These are phyloP conservation scores for Tapera naevia DNA, from an alignment of 2,797 vertebrate species.

Conservation along the genomic window DNA sequence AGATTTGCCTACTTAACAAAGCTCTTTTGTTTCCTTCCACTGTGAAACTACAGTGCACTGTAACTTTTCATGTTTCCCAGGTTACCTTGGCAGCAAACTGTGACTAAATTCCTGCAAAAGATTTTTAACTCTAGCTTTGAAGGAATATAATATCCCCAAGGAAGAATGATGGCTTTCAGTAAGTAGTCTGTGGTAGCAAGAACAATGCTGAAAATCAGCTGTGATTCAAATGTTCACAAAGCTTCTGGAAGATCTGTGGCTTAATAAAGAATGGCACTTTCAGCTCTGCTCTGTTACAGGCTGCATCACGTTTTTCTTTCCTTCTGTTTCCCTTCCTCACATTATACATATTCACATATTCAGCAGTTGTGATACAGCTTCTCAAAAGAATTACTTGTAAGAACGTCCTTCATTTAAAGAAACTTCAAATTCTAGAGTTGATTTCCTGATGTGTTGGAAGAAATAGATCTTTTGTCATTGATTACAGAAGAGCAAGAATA, in stretches of 20 bases:
- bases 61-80: slow-evolving; percentile 22
- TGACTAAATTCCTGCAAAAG: not conserved
- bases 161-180: not conserved
- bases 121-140: slow-evolving; percentile 5
- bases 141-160: not conserved
- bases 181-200: not conserved
- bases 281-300: not conserved
- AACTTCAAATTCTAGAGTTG: not conserved
- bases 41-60: not conserved
- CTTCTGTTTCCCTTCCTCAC: not conserved
- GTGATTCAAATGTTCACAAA: not conserved
- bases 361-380: too few relatives aligned
- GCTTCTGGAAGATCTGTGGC: not conserved
- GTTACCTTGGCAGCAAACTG: slow-evolving; percentile 38
- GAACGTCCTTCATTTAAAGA: not conserved
- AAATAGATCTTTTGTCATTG: not conserved
- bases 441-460: not conserved
- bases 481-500: not conserved
- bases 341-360: not conserved
- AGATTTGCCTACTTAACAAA: slow-evolving; percentile 35
- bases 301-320: not conserved
- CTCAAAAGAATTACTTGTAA: not conserved
- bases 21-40: slow-evolving; percentile 38
- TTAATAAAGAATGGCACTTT: not conserved
- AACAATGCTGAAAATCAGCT: not conserved